Conservation (phyloP, 1,140 invertebrate genomes). For the Trissolcus basalis region DNA sequence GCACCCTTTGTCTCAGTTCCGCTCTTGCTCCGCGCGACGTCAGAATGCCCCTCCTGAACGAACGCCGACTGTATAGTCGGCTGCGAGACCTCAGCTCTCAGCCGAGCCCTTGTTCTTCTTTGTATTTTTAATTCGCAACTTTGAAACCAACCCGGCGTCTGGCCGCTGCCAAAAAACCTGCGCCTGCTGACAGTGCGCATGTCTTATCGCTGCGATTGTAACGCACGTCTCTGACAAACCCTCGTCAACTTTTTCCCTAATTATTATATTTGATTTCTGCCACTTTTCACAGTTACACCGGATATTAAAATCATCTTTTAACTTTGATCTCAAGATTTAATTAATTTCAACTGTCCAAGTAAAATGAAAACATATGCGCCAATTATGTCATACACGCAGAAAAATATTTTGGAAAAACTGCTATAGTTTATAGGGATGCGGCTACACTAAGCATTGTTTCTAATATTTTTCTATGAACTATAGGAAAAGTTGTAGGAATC, state of each 20-base stretch:
- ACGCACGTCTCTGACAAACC: conserved; percentile 60
- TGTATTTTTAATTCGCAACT: conserved; percentile 73
- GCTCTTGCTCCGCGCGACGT: conserved; percentile 29
- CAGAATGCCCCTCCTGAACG: conserved; percentile 44
- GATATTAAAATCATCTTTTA: conserved; percentile 11
- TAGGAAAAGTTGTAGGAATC: too few species aligned
- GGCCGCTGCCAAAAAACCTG: conserved; percentile 50
- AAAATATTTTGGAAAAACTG: too few species aligned
- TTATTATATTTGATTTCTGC: conserved; percentile 40
- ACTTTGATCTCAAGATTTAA: neutral
- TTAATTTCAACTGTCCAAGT: too few species aligned
- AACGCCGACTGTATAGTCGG: conserved; percentile 13
- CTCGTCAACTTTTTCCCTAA: conserved; percentile 47
- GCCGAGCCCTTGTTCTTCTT: conserved; percentile 64
- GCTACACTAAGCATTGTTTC: too few species aligned
- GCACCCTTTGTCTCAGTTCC: conserved; percentile 71
- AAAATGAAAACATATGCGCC: too few species aligned
- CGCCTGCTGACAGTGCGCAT: conserved; percentile 21
- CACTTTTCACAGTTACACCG: neutral
- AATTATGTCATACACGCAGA: too few species aligned
- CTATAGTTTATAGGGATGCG: too few species aligned
- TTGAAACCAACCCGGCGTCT: conserved; percentile 66
- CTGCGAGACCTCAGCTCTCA: conserved; percentile 45
- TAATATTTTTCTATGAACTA: too few species aligned
- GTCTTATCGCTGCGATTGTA: conserved; percentile 30